Base-by-base conservation (phyloP, 92 coral and sea anemone genomes). In the Phymanthus crucifer region DNA sequence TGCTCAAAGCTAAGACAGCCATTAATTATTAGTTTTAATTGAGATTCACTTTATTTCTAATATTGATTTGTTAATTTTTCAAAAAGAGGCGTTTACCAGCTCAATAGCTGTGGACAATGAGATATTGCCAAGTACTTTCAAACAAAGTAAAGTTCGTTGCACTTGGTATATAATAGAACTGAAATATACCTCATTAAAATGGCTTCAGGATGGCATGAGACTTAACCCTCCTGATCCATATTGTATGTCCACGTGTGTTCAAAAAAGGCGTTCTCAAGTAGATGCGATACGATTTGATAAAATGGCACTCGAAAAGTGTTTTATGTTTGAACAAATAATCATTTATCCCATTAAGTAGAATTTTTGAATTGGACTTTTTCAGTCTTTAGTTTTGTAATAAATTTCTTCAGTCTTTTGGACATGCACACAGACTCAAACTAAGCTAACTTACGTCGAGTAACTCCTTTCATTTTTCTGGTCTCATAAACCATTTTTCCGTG, bases 171-270 rank as follows among this genome's bases (percentile, higher is more conserved):
- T 61, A 54, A 54, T 54, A 54, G 26, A 54, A 54, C 29, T 2
- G 13, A 17, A 61, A 61, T 61, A 61, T 4, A 18, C 18, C 34
- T 54, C 32, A 61, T 27, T 61, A 61, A 29, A 61, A 61, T 61
- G 68, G 68, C 14, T 43, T 24, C 34, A 27, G 68, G 29, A 61
- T 24, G 68, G 32, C 68, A 27, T 61, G 34, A 61, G 29, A 61
- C 9, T 27, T 61, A 27, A 34, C 68, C 29, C 68, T 24, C 68
- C 34, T 26, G 68, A 23, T 57, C 50, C 35, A 40, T 23, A 76
- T 76, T 76, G 70, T 46, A 26, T 40, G 38, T 27, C 34, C 80
- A 76, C 80, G 66, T 76, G 80, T 76, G 70, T 23, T 43, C 35
- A 14, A 34, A 43, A 34, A 57, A 52, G 65, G 71, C 58, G 70